Conservation (phyloP, 1,140 invertebrate species). For the Dinoponera quadriceps region DNA sequence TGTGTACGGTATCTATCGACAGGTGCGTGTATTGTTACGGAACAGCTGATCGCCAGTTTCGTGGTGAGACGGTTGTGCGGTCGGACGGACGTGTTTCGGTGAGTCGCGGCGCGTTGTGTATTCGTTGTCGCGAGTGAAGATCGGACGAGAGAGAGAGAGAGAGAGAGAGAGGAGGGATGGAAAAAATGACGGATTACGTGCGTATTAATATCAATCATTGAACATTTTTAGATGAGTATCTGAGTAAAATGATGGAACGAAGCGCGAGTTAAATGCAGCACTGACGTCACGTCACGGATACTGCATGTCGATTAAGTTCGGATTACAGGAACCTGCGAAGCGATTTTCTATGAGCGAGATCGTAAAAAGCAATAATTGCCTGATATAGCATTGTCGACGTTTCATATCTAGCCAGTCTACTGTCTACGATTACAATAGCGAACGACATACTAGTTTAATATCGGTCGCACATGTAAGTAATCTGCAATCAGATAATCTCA, state of each 20-base stretch:
- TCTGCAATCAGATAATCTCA: not conserved
- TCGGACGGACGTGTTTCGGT: too few species aligned
- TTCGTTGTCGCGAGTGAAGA: too few species aligned
- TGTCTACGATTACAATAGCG: not conserved
- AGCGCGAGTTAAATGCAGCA: slow-evolving; percentile 32
- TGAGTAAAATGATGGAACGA: slow-evolving; percentile 7
- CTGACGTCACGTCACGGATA: slow-evolving; percentile 14
- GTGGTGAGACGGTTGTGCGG: too few species aligned
- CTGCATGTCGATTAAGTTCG: slow-evolving; percentile 16
- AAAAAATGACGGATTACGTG: not conserved
- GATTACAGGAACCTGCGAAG: slow-evolving; percentile 30
- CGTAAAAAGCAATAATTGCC: slow-evolving; percentile 16
- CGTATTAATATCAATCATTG: slow-evolving; percentile 23
- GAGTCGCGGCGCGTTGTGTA: too few species aligned
- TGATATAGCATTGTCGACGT: not conserved
- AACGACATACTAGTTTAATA: slow-evolving; percentile 21
- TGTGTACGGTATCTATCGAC: too few species aligned
- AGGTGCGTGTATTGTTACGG: too few species aligned
- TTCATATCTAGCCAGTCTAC: slow-evolving; percentile 14
- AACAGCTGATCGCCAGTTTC: too few species aligned
- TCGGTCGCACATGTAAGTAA: not conserved
- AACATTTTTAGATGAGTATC: slow-evolving; percentile 9
- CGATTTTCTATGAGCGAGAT: not conserved
- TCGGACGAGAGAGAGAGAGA: too few species aligned
- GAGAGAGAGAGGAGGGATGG: too few species aligned